These are phyloP conservation scores for Atherinosoma microstoma DNA, from an alignment of 2,797 vertebrate species.

Conservation along the genomic window DNA sequence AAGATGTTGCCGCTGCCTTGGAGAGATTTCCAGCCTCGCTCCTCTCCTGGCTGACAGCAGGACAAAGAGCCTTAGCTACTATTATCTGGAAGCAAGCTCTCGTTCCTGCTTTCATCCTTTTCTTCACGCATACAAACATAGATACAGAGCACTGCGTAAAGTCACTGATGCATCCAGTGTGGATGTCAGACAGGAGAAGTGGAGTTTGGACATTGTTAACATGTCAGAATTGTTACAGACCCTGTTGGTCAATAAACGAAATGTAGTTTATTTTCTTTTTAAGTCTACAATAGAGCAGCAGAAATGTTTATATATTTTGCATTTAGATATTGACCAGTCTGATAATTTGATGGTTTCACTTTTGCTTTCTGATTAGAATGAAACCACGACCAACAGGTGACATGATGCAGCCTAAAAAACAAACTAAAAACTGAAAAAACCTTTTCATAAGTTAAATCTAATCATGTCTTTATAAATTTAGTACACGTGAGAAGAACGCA, in stretches of 20 bases:
- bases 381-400: constrained; percentile 51
- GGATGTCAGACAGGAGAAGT: constrained; percentile 18
- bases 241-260: constrained; percentile 15
- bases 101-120: constrained; percentile 67
- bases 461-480: constrained; percentile 6
- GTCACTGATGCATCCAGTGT: constrained; percentile 49
- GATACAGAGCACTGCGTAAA: constrained; percentile 60
- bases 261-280: neutral
- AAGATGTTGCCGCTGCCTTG: constrained; percentile 76
- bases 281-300: neutral
- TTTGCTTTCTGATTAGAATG: constrained; percentile 1
- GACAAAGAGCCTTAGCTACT: constrained; percentile 80
- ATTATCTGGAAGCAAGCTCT: constrained; percentile 74
- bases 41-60: constrained; percentile 80
- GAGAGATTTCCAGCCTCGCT: constrained; percentile 70
- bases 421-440: neutral
- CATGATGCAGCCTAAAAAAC: neutral
- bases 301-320: neutral
- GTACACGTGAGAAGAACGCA: constrained; percentile 8
- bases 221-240: constrained; percentile 11
- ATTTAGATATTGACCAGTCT: neutral
- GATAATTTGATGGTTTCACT: neutral
- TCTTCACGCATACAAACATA: constrained; percentile 66
- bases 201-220: constrained; percentile 30
- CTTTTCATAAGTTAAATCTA: constrained; percentile 6